Base-by-base conservation (phyloP, 1,140 invertebrate species). In the Drosophila melanica region DNA sequence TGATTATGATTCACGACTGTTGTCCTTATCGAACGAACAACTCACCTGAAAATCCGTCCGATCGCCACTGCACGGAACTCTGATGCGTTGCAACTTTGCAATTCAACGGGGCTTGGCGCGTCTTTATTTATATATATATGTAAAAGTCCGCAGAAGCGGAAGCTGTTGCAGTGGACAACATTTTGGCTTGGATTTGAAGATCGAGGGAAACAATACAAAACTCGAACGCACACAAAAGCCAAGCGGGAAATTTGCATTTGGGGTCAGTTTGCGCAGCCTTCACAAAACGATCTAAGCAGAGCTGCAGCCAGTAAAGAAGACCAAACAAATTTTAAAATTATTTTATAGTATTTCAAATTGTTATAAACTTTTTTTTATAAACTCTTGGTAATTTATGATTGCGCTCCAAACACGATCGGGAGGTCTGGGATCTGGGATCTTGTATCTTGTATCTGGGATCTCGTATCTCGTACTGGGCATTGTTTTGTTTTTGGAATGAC, bases 221-320 rank as follows among this genome's bases (percentile, higher is more conserved):
- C 16, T 18, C 18, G 33, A 35, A 9, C 27, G 27, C 27, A 27
- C 27, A 39, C 37, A 39, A 10, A 44, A 64, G 30, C 20, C 55
- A 23, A 35, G 48, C 58, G 54, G 41, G 12, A 59, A 79, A 85
- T 84, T 84, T 80, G 73, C 80, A 84, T 84, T 84, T 84, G 63
- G 47, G 81, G 81, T 85, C 74, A 84, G 62, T 57, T 62, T 5
- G 62, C 14, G 5, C 37, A 54, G 63, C 63, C 63, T 67, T 73
- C 58, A n/a, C 20, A 7, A 60, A 14, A 10, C 9, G 23, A 64
- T 55, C 45, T 51, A 53, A 60, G 57, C 30, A 10, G 16, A 50
- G 44, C 53, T 51, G 62, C 62, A 58, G 45, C 27, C 10, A n/a
- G 14, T 10, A 14, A 37, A 5, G 10, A 4, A n/a, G 14, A 7